These are phyloP conservation scores for Meandrusa payeni DNA, from an alignment of 2,888 invertebrate species.

Conservation along the genomic window DNA sequence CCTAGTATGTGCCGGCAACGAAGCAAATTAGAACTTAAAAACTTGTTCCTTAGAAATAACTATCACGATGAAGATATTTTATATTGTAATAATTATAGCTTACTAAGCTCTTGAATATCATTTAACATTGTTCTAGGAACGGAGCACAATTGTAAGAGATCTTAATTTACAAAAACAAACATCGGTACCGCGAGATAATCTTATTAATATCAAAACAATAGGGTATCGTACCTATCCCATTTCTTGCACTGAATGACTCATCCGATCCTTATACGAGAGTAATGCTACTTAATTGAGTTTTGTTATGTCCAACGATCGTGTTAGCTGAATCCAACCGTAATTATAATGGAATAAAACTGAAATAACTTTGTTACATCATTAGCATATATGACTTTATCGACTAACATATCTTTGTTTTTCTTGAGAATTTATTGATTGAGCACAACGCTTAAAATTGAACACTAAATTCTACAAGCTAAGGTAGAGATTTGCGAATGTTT, in stretches of 20 bases:
- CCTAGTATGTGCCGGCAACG: no score
- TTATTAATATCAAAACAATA: slow-evolving; percentile 53
- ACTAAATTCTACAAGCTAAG: slow-evolving; percentile 1
- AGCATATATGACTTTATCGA: slow-evolving; percentile 15
- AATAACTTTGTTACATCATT: neutral
- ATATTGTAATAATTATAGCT: no score
- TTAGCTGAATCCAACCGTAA: slow-evolving; percentile 37
- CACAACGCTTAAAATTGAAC: slow-evolving; percentile 11
- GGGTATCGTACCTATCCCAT: slow-evolving; percentile 49
- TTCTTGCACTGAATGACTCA: slow-evolving; percentile 67
- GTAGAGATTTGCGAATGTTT: no score
- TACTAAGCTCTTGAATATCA: slow-evolving; percentile 1
- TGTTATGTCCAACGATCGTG: slow-evolving; percentile 32
- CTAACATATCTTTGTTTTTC: slow-evolving; percentile 1
- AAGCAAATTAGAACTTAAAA: no score
- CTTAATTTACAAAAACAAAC: slow-evolving; percentile 48
- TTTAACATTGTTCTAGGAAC: slow-evolving; percentile 30
- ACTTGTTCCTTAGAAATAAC: no score
- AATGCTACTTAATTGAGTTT: slow-evolving; percentile 49
- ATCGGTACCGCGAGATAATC: slow-evolving; percentile 37
- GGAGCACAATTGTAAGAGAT: slow-evolving; percentile 24
- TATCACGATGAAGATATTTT: no score
- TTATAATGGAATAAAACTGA: slow-evolving; percentile 23
- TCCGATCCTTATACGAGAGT: slow-evolving; percentile 51
- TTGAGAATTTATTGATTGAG: neutral